phyloP scores from a whole-genome alignment of 2,113 vertebrate genomes.

The Carassius gibelio region DNA sequence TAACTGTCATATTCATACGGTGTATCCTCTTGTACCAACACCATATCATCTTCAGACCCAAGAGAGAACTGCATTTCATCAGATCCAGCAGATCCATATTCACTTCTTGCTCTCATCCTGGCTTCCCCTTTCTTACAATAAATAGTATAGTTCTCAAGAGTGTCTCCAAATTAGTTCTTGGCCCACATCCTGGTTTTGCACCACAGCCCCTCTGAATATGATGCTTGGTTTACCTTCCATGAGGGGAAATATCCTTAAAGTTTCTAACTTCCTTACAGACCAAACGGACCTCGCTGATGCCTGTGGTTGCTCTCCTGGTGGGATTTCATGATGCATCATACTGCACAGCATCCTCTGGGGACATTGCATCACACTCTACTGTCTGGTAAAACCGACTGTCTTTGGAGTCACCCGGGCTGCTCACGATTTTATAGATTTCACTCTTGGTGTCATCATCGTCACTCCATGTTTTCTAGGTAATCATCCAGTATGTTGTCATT shows the following conservation, averaged over 20 bases:
- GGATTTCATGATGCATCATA: constrained; percentile 72
- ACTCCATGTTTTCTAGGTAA: constrained; percentile 83
- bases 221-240: constrained; percentile 57
- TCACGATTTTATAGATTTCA: constrained; percentile 71
- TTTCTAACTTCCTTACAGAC: constrained; percentile 71
- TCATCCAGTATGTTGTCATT: constrained; percentile 82
- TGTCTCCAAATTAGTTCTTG: constrained; percentile 68
- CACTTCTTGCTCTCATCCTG: constrained; percentile 63
- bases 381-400: constrained; percentile 71
- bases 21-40: constrained; percentile 64
- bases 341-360: constrained; percentile 75
- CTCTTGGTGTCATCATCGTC: constrained; percentile 72
- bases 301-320: constrained; percentile 68
- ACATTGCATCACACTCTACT: constrained; percentile 68
- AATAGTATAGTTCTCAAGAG: constrained; percentile 71
- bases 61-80: constrained; percentile 83
- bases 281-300: constrained; percentile 65
- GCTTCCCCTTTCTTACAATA: constrained; percentile 67
- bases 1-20: constrained; percentile 69
- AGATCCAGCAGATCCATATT: constrained; percentile 84
- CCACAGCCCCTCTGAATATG: constrained; percentile 77
- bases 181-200: constrained; percentile 82
- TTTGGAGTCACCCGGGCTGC: constrained; percentile 66
- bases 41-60: constrained; percentile 81
- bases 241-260: constrained; percentile 71